phyloP scores from a whole-genome alignment of 2,797 vertebrate genomes.

The Malurus leucopterus region DNA sequence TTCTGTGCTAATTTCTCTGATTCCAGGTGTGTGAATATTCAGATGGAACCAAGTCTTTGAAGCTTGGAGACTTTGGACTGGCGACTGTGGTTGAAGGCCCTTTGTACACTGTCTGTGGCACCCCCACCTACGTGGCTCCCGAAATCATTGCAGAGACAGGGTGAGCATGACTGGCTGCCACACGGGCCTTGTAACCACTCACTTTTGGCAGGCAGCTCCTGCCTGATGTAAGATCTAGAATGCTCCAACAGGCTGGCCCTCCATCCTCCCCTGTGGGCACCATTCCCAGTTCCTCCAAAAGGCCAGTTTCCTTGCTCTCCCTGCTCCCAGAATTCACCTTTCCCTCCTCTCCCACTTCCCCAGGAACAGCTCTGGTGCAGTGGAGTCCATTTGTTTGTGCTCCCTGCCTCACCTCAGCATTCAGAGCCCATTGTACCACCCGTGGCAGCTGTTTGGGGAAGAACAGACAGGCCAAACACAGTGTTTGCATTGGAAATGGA shows the following conservation, averaged over 20 bases:
- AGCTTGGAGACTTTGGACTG: conserved; percentile 95
- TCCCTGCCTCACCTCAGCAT: not conserved
- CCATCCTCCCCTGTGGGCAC: rapidly evolving
- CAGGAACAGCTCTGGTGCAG: not conserved
- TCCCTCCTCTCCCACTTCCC: not conserved
- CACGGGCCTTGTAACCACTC: not conserved
- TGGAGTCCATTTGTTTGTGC: not conserved
- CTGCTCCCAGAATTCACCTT: not conserved
- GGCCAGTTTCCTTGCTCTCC: not conserved
- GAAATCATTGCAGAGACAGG: conserved; percentile 96
- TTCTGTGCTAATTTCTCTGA: not conserved
- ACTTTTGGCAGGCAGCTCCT: not conserved
- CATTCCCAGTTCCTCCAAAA: not conserved
- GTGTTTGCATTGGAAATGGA: not conserved
- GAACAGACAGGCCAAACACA: not conserved
- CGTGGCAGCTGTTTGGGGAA: rapidly evolving
- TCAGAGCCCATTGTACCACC: not conserved
- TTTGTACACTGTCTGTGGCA: conserved; percentile 92
- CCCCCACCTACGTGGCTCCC: conserved; percentile 95
- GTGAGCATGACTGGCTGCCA: conserved; percentile 66
- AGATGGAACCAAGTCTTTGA: conserved; percentile 91
- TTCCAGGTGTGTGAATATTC: conserved; percentile 89
- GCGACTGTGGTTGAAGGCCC: conserved; percentile 93
- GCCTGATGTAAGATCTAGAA: not conserved
- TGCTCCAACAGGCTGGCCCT: not conserved